Base-by-base conservation (phyloP, 2,888 invertebrate species). In the Pecten maximus region DNA sequence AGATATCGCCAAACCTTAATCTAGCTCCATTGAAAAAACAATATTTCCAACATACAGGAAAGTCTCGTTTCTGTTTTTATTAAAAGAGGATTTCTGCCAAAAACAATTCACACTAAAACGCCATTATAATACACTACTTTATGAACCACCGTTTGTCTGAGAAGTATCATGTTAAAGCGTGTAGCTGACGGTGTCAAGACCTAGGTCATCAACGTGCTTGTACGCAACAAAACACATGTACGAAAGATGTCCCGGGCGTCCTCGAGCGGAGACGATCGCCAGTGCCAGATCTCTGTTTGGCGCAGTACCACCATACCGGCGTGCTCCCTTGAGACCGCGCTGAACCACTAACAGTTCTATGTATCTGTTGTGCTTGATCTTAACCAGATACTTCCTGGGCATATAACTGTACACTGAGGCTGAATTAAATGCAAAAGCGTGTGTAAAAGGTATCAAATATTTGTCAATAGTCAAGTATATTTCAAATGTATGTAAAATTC, bases 291-390 rank as follows among this genome's bases (percentile, higher is more conserved):
- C 54, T 2, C 23, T 54, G n/a, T 54, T 54, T 54, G 54, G 54
- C 54, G 54, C n/a, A 54, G 54, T 54, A 54, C 54, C 54, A 54
- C 54, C 54, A 54, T 54, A n/a, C 54, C 23, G 54, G 54, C 54
- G 54, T 54, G 54, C 54, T 54, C 54, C 54, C 54, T 54, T 2
- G 54, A 54, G 54, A 23, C 54, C 23, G 54, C 54, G 23, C n/a
- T 23, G 54, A 54, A 54, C 54, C 54, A 8, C 23, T 54, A 2
- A 19, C 54, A 6, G 16, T 19, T 6, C 54, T 19, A 54, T n/a
- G n/a, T 54, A 2, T 54, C 23, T 50, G 54, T n/a, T 54, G 54
- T n/a, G 54, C 23, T 54, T 54, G 54, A 54, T 54, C 54, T 54
- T 23, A 54, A n/a, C 19, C 54, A 54, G 54, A 54, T 54, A 54